Evolutionary conservation across 1,140 invertebrate genomes (phyloP).

Genomic region (Lepidotrigona ventralis): DNA sequence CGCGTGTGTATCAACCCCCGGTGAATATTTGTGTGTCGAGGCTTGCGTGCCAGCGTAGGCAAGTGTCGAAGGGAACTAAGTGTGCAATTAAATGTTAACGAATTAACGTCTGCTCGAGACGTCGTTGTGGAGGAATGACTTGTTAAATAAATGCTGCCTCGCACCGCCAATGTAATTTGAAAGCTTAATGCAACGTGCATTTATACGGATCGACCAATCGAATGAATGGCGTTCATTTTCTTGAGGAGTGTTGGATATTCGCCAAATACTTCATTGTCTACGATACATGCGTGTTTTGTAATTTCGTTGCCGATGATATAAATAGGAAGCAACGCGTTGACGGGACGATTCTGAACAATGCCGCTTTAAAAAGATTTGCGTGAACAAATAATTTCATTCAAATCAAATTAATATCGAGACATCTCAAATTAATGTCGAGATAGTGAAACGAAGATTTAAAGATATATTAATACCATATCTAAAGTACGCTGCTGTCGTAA

Average conservation of each 20-base stretch:
- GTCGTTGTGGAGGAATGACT: slow-evolving; percentile 31
- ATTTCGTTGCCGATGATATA: background rate
- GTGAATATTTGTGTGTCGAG: slow-evolving; percentile 3
- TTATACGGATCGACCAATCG: background rate
- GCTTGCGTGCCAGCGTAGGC: background rate
- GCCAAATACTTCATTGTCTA: background rate
- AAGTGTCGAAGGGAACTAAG: slow-evolving; percentile 53
- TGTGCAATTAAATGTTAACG: slow-evolving; percentile 67
- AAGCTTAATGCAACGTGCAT: slow-evolving; percentile 13
- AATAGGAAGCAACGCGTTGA: background rate
- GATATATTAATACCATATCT: no score
- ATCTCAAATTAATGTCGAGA: no score
- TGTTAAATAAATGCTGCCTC: slow-evolving; percentile 53
- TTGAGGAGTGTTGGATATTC: background rate
- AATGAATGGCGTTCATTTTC: slow-evolving; percentile 1
- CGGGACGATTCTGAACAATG: background rate
- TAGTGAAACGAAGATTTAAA: no score
- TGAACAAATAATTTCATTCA: background rate
- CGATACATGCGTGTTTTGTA: background rate
- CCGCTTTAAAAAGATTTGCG: background rate
- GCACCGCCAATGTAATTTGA: slow-evolving; percentile 34
- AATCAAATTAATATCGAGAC: no score
- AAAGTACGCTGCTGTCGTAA: no score
- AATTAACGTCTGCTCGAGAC: slow-evolving; percentile 62
- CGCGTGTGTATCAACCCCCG: slow-evolving; percentile 12